Percentiles rank a stretch among this genome's conserved stretches.
Conservation (phyloP, 2,888 invertebrate genomes). For the Pogonocherus hispidulus region DNA sequence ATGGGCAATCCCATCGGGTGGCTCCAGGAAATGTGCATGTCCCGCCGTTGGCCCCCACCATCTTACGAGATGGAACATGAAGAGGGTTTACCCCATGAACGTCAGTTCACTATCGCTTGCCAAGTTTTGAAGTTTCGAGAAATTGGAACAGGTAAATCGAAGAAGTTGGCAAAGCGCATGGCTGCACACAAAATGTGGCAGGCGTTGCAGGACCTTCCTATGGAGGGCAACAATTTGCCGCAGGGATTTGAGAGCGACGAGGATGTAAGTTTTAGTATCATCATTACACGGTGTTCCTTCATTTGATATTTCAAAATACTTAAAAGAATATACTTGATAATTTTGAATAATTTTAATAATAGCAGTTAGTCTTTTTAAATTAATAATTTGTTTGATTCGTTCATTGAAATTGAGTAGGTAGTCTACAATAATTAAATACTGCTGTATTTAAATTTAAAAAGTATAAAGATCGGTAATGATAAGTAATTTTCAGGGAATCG, state of each 20-base stretch:
- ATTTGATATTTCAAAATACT: too few species aligned
- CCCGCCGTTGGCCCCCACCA: constrained; percentile 95
- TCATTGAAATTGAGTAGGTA: too few species aligned
- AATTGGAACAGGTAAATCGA: constrained; percentile 91
- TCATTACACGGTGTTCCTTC: too few species aligned
- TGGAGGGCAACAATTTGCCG: constrained; percentile 75
- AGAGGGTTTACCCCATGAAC: constrained; percentile 92
- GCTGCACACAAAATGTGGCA: constrained; percentile 97
- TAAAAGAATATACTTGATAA: too few species aligned
- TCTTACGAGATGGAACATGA: constrained; percentile 91
- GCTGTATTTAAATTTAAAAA: too few species aligned
- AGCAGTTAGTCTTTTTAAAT: too few species aligned
- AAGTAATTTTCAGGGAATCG: too few species aligned
- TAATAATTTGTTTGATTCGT: too few species aligned
- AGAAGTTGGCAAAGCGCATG: constrained; percentile 96
- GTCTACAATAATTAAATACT: too few species aligned
- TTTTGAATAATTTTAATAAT: too few species aligned
- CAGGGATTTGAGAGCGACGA: constrained; percentile 78
- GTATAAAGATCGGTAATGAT: too few species aligned
- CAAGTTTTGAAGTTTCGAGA: constrained; percentile 88
- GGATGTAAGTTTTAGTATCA: constrained; percentile 71
- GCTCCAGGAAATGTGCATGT: constrained; percentile 96
- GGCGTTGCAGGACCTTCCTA: constrained; percentile 82
- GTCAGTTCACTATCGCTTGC: constrained; percentile 94
- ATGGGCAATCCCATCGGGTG: constrained; percentile 96